Evolutionary conservation across 2,113 vertebrate species (phyloP), one percentile per base, ranked within the genome.

Genomic region (Hippocampus comes): DNA sequence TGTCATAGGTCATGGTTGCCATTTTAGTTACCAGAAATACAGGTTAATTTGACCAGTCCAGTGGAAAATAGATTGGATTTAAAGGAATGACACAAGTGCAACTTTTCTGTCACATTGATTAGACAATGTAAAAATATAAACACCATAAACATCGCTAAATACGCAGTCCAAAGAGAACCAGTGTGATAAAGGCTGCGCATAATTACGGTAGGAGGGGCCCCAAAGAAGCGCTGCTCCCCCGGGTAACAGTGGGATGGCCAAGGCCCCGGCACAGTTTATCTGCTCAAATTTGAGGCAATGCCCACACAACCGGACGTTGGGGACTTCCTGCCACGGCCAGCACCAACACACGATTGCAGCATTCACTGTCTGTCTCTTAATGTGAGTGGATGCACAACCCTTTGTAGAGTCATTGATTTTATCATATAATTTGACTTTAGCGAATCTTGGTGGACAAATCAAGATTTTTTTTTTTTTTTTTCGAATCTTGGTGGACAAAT

Each of bases 251-350:
- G 76, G 71, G 75, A 72, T 18, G 10, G 27, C 76, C 48, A 46
- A 56, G 70, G 64, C 72, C 67, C 17, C 34, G 34, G 20, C 38
- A 55, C 41, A 67, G 59, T 60, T 89, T 89, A 89, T 91, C 82
- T 80, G 74, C 23, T 68, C 63, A 63, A 49, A 78, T 78, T 83
- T 81, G 49, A 81, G 85, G 86, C 86, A 70, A 81, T 83, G 82
- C 81, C 89, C 82, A 75, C 80, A 18, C 65, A 65, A 61, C 84
- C 88, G 91, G 92, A 94, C 66, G 51, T 25, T 34, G 70, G 91
- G 83, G 90, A 91, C 85, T 92, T 93, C 92, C 92, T 91, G 72
- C 75, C 48, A 73, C 51, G 63, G 60, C 43, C 30, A 42, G 63
- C 60, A 48, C 38, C 27, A 76, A 74, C 70, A 72, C 67, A 68